Conservation (phyloP, 2,888 invertebrate species). For the Lordiphosa andalusiaca region DNA sequence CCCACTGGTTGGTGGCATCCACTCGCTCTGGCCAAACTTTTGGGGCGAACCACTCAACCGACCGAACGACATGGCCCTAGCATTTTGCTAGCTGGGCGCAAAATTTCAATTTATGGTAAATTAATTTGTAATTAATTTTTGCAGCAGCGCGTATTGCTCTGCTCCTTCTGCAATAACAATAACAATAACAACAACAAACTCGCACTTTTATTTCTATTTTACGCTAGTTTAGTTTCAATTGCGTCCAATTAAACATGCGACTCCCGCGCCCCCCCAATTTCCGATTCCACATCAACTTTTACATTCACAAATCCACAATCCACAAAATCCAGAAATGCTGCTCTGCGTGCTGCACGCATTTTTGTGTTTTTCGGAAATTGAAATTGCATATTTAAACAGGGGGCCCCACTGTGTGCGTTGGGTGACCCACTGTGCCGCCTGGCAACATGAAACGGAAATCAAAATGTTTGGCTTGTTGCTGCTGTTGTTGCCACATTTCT, state of each 20-base stretch:
- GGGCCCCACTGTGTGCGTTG: conserved; percentile 15
- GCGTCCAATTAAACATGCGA: conserved; percentile 74
- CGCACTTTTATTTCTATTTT: conserved; percentile 60
- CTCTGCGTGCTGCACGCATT: conserved; percentile 58
- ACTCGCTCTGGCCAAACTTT: neutral
- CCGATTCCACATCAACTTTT: conserved; percentile 46
- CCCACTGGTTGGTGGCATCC: too few species aligned
- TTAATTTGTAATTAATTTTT: conserved; percentile 76
- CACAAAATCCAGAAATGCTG: neutral
- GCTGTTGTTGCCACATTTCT: conserved; percentile 28
- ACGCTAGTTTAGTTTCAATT: conserved; percentile 75
- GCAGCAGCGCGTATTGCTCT: conserved; percentile 24
- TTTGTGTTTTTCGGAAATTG: conserved; percentile 71
- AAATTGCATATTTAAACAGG: conserved; percentile 75
- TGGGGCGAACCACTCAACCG: conserved; percentile 37
- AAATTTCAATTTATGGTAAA: conserved; percentile 68
- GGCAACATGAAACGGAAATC: conserved; percentile 29
- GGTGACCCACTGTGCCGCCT: conserved; percentile 22
- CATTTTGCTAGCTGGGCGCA: conserved; percentile 16
- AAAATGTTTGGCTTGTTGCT: conserved; percentile 18
- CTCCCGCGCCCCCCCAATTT: conserved; percentile 52
- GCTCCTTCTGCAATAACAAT: neutral
- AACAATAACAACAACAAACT: conserved; percentile 9
- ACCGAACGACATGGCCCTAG: conserved; percentile 23
- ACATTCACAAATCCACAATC: conserved; percentile 34